Evolutionary conservation across 2,888 invertebrate genomes (phyloP), one percentile per base, ranked within the genome.

Genomic region (Parochlus steinenii): DNA sequence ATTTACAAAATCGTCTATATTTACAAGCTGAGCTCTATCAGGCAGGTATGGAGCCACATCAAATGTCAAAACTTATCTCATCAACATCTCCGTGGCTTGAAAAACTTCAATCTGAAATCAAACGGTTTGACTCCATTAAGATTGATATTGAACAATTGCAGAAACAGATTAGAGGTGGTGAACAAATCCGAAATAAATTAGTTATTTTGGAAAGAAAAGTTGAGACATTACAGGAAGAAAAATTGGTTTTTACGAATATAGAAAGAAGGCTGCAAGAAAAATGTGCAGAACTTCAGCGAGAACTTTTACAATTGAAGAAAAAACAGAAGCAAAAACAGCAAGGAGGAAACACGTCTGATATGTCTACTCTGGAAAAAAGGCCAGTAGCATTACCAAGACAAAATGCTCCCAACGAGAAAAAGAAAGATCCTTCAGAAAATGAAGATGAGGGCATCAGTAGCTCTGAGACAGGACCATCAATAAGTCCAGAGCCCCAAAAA

Each of bases 401-500:
- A 38, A 11, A 10, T 2, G 11, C 20, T 11, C 26, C 17, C 8
- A 12, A 39, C 12, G 25, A 53, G 48, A 39, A 55, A 54, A 29
- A 24, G 10, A 52, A 50, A 29, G 71, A 69, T 48, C 74, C 76
- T 26, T 77, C 80, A 5, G 80, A 82, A 43, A 78, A 79, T 24
- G 83, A 85, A 58, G 85, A 85, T 49, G 85, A 85, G 63, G 85
- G 85, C 5, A 86, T 86, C 44, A 83, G 82, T 48, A 83, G 83
- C 6, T 83, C 83, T 1, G 85, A 85, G 51, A 59, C 65, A 10
- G 59, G 60, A 33, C 64, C 75, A 44, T 81, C 81, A 25, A 61
- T 79, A 27, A 78, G 77, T 40, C 80, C 81, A 1, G 79, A 79
- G 49, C 60, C 60, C 2, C 70, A 71, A 51, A 57, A 67, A 41